A percentile compares a stretch with the other conserved stretches of the same genome.
These are phyloP conservation scores for Nannobrachium achirus DNA, from an alignment of 2,113 vertebrate genomes.

Conservation along the genomic window DNA sequence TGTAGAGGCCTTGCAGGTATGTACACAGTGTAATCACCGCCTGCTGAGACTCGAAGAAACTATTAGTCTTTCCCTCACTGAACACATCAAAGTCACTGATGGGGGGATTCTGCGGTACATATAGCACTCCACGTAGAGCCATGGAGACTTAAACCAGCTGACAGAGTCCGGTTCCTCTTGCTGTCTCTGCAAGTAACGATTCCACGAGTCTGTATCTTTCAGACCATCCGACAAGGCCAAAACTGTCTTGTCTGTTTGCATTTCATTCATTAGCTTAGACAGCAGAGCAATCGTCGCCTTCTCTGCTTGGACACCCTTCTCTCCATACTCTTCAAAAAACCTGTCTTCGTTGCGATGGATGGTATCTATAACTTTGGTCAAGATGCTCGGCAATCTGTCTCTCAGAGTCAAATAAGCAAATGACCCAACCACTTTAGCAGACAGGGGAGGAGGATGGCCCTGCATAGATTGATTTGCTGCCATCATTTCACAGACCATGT, in stretches of 20 bases:
- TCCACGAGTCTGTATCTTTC: slow-evolving; percentile 86
- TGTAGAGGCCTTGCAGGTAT: slow-evolving; percentile 80
- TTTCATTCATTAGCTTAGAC: slow-evolving; percentile 92
- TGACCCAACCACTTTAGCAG: slow-evolving; percentile 85
- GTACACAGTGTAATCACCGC: slow-evolving; percentile 84
- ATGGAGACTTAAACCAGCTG: slow-evolving; percentile 94
- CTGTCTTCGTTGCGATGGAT: slow-evolving; percentile 87
- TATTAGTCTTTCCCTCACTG: slow-evolving; percentile 88
- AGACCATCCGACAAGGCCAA: slow-evolving; percentile 80
- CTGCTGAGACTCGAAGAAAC: slow-evolving; percentile 90
- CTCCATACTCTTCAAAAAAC: slow-evolving; percentile 86
- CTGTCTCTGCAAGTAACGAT: slow-evolving; percentile 89
- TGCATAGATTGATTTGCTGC: slow-evolving; percentile 57
- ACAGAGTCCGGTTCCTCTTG: slow-evolving; percentile 79
- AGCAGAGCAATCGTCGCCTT: slow-evolving; percentile 90
- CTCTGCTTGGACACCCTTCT: slow-evolving; percentile 91
- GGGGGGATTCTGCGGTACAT: slow-evolving; percentile 95
- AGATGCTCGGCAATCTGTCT: slow-evolving; percentile 90
- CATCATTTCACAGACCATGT: no score
- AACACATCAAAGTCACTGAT: slow-evolving; percentile 90
- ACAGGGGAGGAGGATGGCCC: slow-evolving; percentile 75
- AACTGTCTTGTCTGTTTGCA: slow-evolving; percentile 92
- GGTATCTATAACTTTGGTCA: slow-evolving; percentile 88
- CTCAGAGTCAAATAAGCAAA: slow-evolving; percentile 94
- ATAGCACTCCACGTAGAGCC: slow-evolving; percentile 97